These are phyloP conservation scores for Rhodinocichla rosea DNA, from an alignment of 2,113 vertebrate genomes.

Conservation along the genomic window DNA sequence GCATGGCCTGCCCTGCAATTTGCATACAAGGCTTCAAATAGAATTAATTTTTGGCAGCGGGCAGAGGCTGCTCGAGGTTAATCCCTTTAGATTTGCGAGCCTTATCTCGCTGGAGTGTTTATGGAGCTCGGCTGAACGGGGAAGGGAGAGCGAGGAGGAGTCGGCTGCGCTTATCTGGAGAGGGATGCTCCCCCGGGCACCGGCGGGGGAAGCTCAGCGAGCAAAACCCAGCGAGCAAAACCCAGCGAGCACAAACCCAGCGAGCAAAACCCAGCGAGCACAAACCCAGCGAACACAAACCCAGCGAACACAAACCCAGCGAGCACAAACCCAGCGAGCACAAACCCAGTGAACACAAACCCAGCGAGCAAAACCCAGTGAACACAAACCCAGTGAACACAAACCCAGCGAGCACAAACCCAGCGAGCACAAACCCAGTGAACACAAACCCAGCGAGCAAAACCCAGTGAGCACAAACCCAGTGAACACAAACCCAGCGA, in stretches of 20 bases:
- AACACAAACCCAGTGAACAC: too few species aligned
- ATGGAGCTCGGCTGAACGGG: background rate
- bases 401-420: too few species aligned
- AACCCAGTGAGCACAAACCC: too few species aligned
- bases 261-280: background rate
- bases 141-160: background rate
- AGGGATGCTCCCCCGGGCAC: background rate
- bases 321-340: too few species aligned
- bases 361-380: too few species aligned
- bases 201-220: rapidly evolving
- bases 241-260: rapidly evolving
- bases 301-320: background rate
- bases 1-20: background rate
- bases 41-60: conserved; percentile 35
- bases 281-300: rapidly evolving
- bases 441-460: too few species aligned
- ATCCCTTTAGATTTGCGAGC: background rate
- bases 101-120: background rate
- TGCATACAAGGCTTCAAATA: background rate
- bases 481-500: too few species aligned
- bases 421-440: too few species aligned
- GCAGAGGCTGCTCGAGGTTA: background rate
- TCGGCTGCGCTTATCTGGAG: background rate
- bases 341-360: too few species aligned
- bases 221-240: background rate